Percentiles rank a stretch among this genome's conserved stretches.
These are phyloP conservation scores for Alouatta caraya DNA, from an alignment of 2,797 vertebrate genomes.

Conservation along the genomic window DNA sequence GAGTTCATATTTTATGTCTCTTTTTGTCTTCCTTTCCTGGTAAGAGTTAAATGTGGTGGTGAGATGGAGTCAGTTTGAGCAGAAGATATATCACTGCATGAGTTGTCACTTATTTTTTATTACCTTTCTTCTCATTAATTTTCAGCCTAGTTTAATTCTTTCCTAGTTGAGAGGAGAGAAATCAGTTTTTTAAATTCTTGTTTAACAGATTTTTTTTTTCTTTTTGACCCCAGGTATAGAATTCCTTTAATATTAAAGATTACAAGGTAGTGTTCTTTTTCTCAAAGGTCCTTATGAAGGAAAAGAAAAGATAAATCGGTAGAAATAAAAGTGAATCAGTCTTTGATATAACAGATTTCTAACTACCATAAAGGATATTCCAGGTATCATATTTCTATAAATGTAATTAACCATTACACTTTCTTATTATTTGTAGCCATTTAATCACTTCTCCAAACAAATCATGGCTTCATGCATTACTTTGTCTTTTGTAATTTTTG, in stretches of 20 bases:
- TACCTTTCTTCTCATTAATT: background rate
- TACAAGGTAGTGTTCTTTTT: background rate
- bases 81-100: background rate
- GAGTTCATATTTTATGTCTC: background rate
- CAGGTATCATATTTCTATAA: background rate
- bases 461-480: background rate
- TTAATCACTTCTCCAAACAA: background rate
- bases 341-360: background rate
- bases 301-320: background rate
- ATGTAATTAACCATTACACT: background rate
- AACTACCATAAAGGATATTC: background rate
- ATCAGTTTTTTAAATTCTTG: background rate
- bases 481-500: background rate
- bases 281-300: background rate
- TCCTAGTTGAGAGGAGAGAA: background rate
- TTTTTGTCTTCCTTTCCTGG: background rate
- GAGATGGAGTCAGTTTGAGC: background rate
- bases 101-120: background rate
- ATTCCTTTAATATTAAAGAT: slow-evolving; percentile 1
- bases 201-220: background rate
- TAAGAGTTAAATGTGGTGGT: background rate
- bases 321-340: background rate
- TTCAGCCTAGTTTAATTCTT: background rate
- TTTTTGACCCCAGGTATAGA: background rate
- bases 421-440: background rate